Conservation (phyloP, 2,888 invertebrate genomes). For the Dermolepida albohirtum region DNA sequence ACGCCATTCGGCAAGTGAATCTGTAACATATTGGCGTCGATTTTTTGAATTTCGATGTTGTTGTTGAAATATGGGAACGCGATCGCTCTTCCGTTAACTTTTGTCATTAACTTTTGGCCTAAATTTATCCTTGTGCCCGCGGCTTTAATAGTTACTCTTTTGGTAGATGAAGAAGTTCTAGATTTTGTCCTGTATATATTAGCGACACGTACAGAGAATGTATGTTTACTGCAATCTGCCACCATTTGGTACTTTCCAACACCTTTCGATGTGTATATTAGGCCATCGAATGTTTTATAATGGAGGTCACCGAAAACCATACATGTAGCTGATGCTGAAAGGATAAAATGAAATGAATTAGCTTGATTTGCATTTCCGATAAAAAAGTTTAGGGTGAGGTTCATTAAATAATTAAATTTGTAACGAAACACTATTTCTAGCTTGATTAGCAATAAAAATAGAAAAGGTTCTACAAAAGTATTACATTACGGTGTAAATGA, state of each 20-base stretch:
- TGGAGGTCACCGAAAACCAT: slow-evolving; percentile 96
- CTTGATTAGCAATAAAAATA: too few relatives aligned
- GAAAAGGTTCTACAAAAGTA: too few relatives aligned
- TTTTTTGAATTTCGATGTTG: slow-evolving; percentile 73
- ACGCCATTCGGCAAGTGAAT: slow-evolving; percentile 80
- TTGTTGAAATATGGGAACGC: slow-evolving; percentile 75
- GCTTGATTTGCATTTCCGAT: too few relatives aligned
- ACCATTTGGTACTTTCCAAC: slow-evolving; percentile 92
- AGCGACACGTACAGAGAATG: slow-evolving; percentile 89
- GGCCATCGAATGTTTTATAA: slow-evolving; percentile 94
- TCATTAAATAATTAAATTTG: too few relatives aligned
- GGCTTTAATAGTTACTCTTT: slow-evolving; percentile 85
- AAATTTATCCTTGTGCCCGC: slow-evolving; percentile 83
- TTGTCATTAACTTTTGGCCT: slow-evolving; percentile 86
- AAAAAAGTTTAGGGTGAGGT: too few relatives aligned
- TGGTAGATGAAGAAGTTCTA: slow-evolving; percentile 89
- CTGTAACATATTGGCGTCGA: slow-evolving; percentile 74
- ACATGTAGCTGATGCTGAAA: slow-evolving; percentile 84
- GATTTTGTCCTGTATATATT: slow-evolving; percentile 80
- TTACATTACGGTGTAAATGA: too few relatives aligned
- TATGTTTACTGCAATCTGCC: slow-evolving; percentile 83
- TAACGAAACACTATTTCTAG: too few relatives aligned
- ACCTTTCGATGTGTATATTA: slow-evolving; percentile 93
- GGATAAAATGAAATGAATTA: slow-evolving; percentile 36
- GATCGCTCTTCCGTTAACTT: slow-evolving; percentile 84